These are phyloP conservation scores for Dryadula phaetusa DNA, from an alignment of 2,888 invertebrate genomes.

Conservation along the genomic window DNA sequence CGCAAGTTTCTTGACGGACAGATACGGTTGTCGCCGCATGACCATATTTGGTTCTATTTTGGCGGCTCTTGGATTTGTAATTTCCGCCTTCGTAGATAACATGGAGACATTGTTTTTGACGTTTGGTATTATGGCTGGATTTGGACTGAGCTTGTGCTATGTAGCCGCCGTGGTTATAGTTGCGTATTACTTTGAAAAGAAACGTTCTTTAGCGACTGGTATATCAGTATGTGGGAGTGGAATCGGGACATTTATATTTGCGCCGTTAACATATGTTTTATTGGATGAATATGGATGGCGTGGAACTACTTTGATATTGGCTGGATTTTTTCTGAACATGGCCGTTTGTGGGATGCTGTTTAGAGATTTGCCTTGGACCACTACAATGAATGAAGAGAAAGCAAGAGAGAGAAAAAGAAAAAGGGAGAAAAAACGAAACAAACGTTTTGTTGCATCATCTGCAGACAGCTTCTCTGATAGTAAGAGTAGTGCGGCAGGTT, in stretches of 20 bases:
- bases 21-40: conserved; percentile 92
- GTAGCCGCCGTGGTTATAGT: conserved; percentile 96
- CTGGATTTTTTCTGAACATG: conserved; percentile 92
- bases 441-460: conserved; percentile 84
- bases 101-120: conserved; percentile 92
- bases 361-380: conserved; percentile 86
- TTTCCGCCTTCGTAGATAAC: conserved; percentile 90
- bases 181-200: conserved; percentile 94
- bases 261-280: conserved; percentile 90
- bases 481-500: conserved; percentile 87
- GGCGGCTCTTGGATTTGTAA: conserved; percentile 90
- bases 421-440: conserved; percentile 83
- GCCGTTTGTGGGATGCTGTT: conserved; percentile 92
- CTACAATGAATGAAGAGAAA: conserved; percentile 85
- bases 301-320: conserved; percentile 91
- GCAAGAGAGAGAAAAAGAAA: conserved; percentile 86
- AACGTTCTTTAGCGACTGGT: conserved; percentile 93
- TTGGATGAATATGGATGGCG: conserved; percentile 92
- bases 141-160: conserved; percentile 93
- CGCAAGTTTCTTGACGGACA: conserved; percentile 92
- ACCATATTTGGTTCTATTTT: conserved; percentile 91
- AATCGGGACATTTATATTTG: conserved; percentile 94
- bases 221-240: conserved; percentile 94
- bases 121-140: conserved; percentile 93
- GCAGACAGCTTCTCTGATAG: conserved; percentile 89